Percentiles rank a stretch among this genome's conserved stretches.
These are phyloP conservation scores for Bombycilla garrulus DNA, from an alignment of 2,113 vertebrate genomes.

Conservation along the genomic window DNA sequence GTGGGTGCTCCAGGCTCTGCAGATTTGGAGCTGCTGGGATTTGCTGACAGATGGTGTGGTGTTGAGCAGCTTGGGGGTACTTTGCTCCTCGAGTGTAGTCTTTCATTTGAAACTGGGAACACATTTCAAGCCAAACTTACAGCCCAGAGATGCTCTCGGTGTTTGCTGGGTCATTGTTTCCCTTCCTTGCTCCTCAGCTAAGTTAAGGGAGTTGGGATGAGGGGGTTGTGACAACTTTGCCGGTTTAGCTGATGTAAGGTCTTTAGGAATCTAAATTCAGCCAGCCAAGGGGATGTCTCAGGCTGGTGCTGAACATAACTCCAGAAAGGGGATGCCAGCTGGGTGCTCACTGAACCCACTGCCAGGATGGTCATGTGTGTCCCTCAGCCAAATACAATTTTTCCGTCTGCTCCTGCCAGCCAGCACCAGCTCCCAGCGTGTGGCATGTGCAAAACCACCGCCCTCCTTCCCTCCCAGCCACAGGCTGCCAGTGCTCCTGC, in stretches of 20 bases:
- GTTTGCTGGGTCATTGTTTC: neutral
- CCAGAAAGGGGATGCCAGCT: neutral
- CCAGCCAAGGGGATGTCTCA: fast-evolving
- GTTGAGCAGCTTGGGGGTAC: neutral
- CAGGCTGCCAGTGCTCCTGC: neutral
- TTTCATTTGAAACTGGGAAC: neutral
- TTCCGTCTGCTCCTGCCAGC: neutral
- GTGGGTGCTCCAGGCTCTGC: neutral
- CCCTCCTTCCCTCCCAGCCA: neutral
- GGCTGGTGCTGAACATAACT: neutral
- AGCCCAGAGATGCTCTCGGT: neutral
- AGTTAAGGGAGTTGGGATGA: neutral
- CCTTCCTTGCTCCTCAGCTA: neutral
- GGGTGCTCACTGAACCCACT: neutral
- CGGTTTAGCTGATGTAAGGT: neutral
- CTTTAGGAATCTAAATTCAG: neutral
- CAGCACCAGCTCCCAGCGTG: neutral
- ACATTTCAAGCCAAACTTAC: neutral
- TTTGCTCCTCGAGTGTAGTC: neutral
- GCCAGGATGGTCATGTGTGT: neutral
- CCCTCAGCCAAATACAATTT: neutral
- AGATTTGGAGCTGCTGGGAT: neutral
- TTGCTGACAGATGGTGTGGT: neutral
- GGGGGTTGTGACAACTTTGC: neutral
- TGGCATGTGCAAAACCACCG: fast-evolving